Evolutionary conservation across 2,113 vertebrate genomes (phyloP), one percentile per base, ranked within the genome.

Genomic region (Mesoclemmys tuberculata): DNA sequence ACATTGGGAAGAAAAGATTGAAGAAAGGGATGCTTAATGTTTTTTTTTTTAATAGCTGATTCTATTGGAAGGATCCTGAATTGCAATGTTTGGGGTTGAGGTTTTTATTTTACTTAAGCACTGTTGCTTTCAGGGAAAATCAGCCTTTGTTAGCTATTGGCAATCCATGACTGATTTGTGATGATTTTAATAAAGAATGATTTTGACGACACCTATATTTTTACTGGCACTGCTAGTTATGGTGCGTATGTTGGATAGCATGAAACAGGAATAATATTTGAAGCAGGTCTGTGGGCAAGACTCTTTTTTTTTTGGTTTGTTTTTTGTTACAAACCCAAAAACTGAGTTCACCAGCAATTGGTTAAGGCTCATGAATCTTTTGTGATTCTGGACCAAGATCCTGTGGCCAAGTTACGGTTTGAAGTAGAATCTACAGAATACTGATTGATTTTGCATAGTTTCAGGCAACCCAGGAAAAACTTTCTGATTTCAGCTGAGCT

Each of bases 51-150:
- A 27, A 86, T 85, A 90, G 31, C 18, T 12, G 93, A 87, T 81
- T 46, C 27, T 24, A 85, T 68, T 11, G 38, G 74, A 84, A 64
- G 11, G 85, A 92, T 92, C 94, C 81, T 93, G 94, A 96, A 94
- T 88, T 82, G 48, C 77, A 80, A 31, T 84, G 24, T 89, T 94
- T 91, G 55, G 46, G 87, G 46, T 71, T 26, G 64, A 82, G 80
- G 86, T 97, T 95, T 92, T 94, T 77, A 84, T 95, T 95, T 97
- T 80, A 92, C 55, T 95, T 88, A 94, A 95, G 87, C 79, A 92
- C 49, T 22, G 61, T 83, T 86, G 48, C 88, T 91, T 52, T 80
- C 41, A 27, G 75, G 93, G 85, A 71, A 87, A 83, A 89, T 89
- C 56, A 41, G 86, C 80, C 80, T 90, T 92, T 95, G 94, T 93